A percentile compares a stretch with the other conserved stretches of the same genome.
phyloP scores from a whole-genome alignment of 2,888 invertebrate genomes.

The Pseudococcus longispinus region DNA sequence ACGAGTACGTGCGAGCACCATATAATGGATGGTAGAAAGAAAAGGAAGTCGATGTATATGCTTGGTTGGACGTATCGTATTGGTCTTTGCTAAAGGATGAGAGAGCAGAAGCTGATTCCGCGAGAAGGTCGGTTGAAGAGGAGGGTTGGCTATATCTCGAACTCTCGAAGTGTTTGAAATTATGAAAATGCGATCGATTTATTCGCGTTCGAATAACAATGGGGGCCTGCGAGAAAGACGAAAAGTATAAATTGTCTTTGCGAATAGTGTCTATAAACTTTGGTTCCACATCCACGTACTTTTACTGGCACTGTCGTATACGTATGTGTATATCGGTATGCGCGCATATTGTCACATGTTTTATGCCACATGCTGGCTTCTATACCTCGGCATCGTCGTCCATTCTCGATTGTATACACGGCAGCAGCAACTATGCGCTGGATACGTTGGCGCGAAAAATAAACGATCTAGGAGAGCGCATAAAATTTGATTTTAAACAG shows the following conservation, averaged over 20 bases:
- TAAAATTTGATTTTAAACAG: constrained; percentile 50
- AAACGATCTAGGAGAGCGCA: constrained; percentile 34
- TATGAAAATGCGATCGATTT: constrained; percentile 39
- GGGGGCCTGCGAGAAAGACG: not conserved
- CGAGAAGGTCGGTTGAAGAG: no score
- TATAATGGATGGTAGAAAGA: not conserved
- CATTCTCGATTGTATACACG: not conserved
- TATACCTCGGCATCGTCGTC: constrained; percentile 23
- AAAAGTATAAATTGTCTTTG: constrained; percentile 32
- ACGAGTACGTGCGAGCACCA: not conserved
- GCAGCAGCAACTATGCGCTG: not conserved
- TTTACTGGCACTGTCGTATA: not conserved
- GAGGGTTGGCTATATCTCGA: no score
- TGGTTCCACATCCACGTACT: not conserved
- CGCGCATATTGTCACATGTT: constrained; percentile 45
- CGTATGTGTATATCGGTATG: not conserved
- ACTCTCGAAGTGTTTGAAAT: constrained; percentile 25
- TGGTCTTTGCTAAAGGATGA: no score
- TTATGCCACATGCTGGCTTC: constrained; percentile 48
- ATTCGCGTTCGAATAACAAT: constrained; percentile 16
- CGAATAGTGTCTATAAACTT: not conserved
- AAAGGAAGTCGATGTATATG: no score
- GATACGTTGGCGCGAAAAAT: constrained; percentile 36
- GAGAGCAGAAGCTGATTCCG: no score
- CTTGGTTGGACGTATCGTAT: no score